These are phyloP conservation scores for Dryobates pubescens DNA, from an alignment of 2,797 vertebrate species.

Conservation along the genomic window DNA sequence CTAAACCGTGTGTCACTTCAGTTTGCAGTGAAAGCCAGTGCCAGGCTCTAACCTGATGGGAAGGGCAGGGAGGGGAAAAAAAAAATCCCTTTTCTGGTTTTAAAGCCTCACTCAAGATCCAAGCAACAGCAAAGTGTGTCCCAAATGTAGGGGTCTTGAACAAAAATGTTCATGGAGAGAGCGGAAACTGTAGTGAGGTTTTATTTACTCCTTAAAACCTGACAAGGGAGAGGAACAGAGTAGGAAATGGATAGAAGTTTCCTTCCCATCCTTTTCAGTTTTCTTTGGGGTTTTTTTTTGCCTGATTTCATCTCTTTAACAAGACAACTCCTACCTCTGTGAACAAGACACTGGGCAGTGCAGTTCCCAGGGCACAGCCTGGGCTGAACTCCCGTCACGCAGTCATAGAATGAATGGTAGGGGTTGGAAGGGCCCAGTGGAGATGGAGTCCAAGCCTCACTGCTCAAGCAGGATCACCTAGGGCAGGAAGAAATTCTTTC, in stretches of 20 bases:
- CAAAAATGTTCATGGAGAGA: neutral
- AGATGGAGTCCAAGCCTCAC: too few relatives aligned
- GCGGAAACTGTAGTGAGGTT: neutral
- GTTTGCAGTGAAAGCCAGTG: neutral
- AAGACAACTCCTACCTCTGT: neutral
- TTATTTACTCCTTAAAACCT: neutral
- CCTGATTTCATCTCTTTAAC: neutral
- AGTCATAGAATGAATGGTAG: too few relatives aligned
- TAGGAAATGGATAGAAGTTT: neutral
- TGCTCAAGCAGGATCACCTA: too few relatives aligned
- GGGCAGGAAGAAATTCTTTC: too few relatives aligned
- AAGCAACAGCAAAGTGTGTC: neutral
- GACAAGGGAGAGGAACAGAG: neutral
- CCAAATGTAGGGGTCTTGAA: neutral
- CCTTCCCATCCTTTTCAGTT: neutral
- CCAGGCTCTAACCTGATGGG: neutral
- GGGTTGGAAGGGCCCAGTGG: too few relatives aligned
- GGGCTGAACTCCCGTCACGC: neutral
- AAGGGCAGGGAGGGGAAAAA: neutral
- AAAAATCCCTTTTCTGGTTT: neutral
- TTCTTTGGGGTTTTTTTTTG: neutral
- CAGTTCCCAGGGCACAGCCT: neutral
- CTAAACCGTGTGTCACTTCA: neutral
- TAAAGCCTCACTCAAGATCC: neutral
- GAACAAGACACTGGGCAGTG: neutral